A percentile compares a stretch with the other conserved stretches of the same genome.
phyloP scores from a whole-genome alignment of 2,888 invertebrate species.

The Stenichneumon culpator region DNA sequence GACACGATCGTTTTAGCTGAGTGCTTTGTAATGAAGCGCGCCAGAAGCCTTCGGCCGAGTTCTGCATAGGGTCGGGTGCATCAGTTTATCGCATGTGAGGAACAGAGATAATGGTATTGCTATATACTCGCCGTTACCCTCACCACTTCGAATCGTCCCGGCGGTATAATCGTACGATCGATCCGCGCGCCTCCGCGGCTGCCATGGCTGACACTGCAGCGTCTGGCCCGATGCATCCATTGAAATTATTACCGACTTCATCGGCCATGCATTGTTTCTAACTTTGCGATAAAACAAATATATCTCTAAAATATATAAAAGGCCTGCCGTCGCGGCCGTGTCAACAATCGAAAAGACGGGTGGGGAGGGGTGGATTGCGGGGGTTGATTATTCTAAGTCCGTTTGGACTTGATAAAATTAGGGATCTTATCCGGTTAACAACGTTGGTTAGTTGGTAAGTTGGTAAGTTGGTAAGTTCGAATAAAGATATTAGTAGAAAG shows the following conservation, averaged over 20 bases:
- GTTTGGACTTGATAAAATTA: background rate
- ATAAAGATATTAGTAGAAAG: background rate
- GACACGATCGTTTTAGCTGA: conserved; percentile 76
- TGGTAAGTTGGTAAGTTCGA: background rate
- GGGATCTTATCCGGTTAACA: background rate
- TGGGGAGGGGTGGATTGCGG: too few relatives aligned
- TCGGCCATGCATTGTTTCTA: conserved; percentile 11
- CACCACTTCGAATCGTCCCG: conserved; percentile 11
- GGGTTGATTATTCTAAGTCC: too few relatives aligned
- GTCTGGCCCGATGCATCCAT: conserved; percentile 53
- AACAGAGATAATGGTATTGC: conserved; percentile 14
- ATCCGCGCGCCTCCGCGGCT: conserved; percentile 55
- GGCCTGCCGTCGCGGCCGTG: too few relatives aligned
- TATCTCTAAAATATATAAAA: too few relatives aligned
- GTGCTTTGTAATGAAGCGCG: conserved; percentile 76
- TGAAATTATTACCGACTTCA: conserved; percentile 25
- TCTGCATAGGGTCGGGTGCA: conserved; percentile 6
- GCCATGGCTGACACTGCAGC: conserved; percentile 51
- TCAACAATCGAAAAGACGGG: too few relatives aligned
- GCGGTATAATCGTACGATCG: conserved; percentile 66
- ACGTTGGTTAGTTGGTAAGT: background rate
- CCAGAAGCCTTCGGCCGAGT: conserved; percentile 38
- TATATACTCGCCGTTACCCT: conserved; percentile 1
- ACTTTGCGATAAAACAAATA: background rate
- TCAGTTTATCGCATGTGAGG: conserved; percentile 25